Evolutionary conservation across 2,888 invertebrate genomes (phyloP), one percentile per base, ranked within the genome.

Genomic region (Cephalotes varians): DNA sequence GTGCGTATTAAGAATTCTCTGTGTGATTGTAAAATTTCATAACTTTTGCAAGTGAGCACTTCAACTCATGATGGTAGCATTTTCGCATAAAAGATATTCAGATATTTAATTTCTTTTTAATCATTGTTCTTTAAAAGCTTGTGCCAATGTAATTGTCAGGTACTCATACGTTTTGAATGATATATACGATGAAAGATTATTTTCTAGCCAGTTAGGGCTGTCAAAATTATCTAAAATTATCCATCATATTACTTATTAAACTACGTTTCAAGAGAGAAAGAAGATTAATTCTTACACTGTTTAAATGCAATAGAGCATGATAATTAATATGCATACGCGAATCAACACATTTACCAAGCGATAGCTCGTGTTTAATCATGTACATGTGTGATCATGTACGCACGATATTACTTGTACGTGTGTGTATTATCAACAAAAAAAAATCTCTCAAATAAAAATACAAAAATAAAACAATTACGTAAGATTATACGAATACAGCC

Each of bases 401-500:
- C 74, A 49, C 47, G 37, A 64, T 34, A 47, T 81, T 69, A 44
- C 25, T 62, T 62, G 51, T 80, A 71, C 21, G 69, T 62, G 37
- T 81, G 81, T 80, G 60, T 82, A 65, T 83, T 28, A 69, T n/a
- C 28, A 76, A 44, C 25, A 40, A 76, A 73, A 28, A 73, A 28
- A 72, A 81, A 67, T 77, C 28, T 54, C 54, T 58, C 44, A 82
- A 87, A 81, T 64, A 51, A 72, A 82, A 82, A 82, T 62, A 83
- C 54, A 86, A 80, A 77, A 81, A 76, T 65, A 47, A 85, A 67
- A 90, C 72, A 79, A 31, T 83, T 82, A 88, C 12, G 60, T 80
- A 81, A 84, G 73, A 56, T 82, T 86, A n/a, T n/a, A 87, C 82
- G 81, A 79, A 83, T 85, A 86, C 88, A 88, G 87, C 82, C 89